phyloP scores from a whole-genome alignment of 2,797 vertebrate genomes.

The Karalla daura region DNA sequence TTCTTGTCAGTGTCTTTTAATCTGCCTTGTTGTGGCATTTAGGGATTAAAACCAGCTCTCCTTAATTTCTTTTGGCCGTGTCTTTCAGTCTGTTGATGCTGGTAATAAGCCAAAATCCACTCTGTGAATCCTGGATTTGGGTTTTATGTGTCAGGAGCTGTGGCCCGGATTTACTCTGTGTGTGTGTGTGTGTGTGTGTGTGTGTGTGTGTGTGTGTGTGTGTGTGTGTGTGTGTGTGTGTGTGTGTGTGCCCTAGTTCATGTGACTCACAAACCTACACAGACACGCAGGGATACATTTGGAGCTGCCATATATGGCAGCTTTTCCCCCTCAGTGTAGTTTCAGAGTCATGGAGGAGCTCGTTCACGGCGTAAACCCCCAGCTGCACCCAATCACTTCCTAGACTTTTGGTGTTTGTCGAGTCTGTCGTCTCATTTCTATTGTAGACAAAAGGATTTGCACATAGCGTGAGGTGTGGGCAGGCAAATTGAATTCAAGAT shows the following conservation, averaged over 20 bases:
- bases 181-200: neutral
- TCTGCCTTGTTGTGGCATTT: neutral
- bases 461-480: neutral
- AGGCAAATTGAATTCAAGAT: neutral
- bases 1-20: no score
- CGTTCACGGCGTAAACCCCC: neutral
- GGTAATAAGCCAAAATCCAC: conserved; percentile 21
- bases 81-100: neutral
- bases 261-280: conserved; percentile 61
- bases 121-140: conserved; percentile 17
- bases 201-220: neutral
- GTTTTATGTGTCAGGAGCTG: conserved; percentile 62
- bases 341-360: conserved; percentile 1
- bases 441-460: neutral
- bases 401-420: conserved; percentile 17
- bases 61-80: neutral
- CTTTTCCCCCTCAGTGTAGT: conserved; percentile 42
- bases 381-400: neutral
- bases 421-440: conserved; percentile 8
- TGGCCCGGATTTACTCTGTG: conserved; percentile 37
- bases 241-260: conserved; percentile 52
- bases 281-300: conserved; percentile 52
- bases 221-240: neutral
- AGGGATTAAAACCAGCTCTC: neutral
- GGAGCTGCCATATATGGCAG: conserved; percentile 62